phyloP scores from a whole-genome alignment of 2,888 invertebrate genomes.

The Laspeyria flexula region DNA sequence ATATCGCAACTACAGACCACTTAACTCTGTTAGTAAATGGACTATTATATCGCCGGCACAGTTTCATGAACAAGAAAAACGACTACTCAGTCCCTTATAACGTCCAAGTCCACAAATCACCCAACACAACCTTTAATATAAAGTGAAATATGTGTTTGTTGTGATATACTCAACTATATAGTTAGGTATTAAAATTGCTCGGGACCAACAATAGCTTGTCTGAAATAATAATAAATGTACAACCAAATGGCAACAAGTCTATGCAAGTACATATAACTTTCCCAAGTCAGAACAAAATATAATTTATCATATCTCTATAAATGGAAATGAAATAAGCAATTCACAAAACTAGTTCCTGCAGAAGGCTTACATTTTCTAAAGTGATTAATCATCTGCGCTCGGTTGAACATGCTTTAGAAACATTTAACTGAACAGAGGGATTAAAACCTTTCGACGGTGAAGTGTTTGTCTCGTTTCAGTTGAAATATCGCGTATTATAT shows the following conservation, averaged over 20 bases:
- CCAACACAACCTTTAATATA: not conserved
- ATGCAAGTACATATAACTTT: constrained; percentile 10
- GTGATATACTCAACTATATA: not conserved
- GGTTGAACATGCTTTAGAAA: constrained; percentile 13
- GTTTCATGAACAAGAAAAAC: too few relatives aligned
- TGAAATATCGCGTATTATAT: constrained; percentile 47
- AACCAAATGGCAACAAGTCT: constrained; percentile 5
- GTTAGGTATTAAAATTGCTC: not conserved
- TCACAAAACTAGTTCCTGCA: constrained; percentile 19
- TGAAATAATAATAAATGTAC: constrained; percentile 1
- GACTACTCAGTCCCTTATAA: not conserved
- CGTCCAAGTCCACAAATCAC: not conserved
- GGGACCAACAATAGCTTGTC: not conserved
- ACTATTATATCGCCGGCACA: too few relatives aligned
- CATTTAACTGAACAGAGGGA: constrained; percentile 17
- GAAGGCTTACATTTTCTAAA: constrained; percentile 16
- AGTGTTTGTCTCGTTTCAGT: constrained; percentile 41
- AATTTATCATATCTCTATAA: constrained; percentile 32
- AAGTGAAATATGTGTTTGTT: not conserved
- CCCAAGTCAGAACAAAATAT: constrained; percentile 14
- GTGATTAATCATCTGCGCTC: constrained; percentile 25
- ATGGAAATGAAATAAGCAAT: constrained; percentile 21
- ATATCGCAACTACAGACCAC: too few relatives aligned
- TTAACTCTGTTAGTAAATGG: too few relatives aligned
- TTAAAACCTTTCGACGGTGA: constrained; percentile 25